Conservation (phyloP, 2,888 invertebrate species). For the Atherix ibis region DNA sequence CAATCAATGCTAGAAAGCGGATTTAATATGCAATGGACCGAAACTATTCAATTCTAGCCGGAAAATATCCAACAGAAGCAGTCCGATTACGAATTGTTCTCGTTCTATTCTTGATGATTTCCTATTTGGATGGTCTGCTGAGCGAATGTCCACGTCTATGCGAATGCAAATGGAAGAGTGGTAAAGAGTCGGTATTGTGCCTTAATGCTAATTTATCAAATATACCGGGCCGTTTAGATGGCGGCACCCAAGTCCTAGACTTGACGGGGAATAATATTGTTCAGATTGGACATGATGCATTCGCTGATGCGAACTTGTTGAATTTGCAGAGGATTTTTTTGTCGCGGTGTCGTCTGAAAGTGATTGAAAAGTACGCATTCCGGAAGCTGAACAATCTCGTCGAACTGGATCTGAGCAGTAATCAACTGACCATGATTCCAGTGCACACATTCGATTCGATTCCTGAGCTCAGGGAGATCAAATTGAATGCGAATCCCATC, state of each 20-base stretch:
- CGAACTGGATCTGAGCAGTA: constrained; percentile 65
- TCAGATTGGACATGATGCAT: constrained; percentile 52
- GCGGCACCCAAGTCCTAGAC: constrained; percentile 65
- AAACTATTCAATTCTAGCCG: constrained; percentile 15
- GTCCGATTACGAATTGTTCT: constrained; percentile 5
- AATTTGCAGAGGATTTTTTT: constrained; percentile 69
- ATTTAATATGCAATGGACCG: constrained; percentile 22
- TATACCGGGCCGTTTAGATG: constrained; percentile 58
- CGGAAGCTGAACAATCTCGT: constrained; percentile 64
- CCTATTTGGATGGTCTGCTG: constrained; percentile 30
- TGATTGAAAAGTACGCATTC: constrained; percentile 57
- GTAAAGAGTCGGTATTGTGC: constrained; percentile 72
- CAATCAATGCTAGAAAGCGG: constrained; percentile 3
- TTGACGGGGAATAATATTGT: constrained; percentile 56
- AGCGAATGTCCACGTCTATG: constrained; percentile 60
- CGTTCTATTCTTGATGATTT: constrained; percentile 10
- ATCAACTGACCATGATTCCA: constrained; percentile 50
- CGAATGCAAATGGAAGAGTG: constrained; percentile 80
- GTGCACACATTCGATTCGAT: constrained; percentile 57
- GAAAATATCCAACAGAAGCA: constrained; percentile 10
- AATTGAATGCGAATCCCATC: constrained; percentile 60
- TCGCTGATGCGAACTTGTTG: constrained; percentile 55
- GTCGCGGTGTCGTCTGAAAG: constrained; percentile 50
- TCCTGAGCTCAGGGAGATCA: constrained; percentile 56
- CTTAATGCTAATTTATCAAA: constrained; percentile 55